phyloP scores from a whole-genome alignment of 2,113 vertebrate species.

The Oryctolagus cuniculus region DNA sequence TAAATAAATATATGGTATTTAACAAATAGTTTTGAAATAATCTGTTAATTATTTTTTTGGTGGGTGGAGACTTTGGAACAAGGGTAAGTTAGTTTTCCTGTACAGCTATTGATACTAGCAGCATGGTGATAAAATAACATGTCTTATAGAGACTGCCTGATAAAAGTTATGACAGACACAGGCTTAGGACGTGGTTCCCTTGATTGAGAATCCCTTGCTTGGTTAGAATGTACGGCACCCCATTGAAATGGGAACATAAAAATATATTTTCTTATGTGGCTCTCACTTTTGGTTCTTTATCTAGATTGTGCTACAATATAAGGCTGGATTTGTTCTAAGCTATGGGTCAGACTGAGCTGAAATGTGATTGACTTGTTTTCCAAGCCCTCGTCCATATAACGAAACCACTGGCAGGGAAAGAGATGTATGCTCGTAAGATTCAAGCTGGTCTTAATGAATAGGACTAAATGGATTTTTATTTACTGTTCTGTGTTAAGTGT shows the following conservation, averaged over 20 bases:
- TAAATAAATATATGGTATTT: neutral
- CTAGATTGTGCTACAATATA: neutral
- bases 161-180: neutral
- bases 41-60: conserved; percentile 19
- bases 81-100: conserved; percentile 22
- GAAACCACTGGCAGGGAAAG: neutral
- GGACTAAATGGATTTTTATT: neutral
- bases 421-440: neutral
- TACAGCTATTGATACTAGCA: neutral
- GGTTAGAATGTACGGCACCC: neutral
- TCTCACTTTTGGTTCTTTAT: neutral
- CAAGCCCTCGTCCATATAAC: neutral
- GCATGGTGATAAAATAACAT: neutral
- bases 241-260: neutral
- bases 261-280: neutral
- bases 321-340: neutral
- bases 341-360: neutral
- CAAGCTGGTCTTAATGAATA: neutral
- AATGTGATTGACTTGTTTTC: conserved; percentile 12
- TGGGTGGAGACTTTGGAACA: neutral
- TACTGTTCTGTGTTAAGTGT: neutral
- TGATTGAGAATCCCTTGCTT: neutral
- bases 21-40: conserved; percentile 58
- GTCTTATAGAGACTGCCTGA: neutral
- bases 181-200: neutral